These are phyloP conservation scores for Rhagologus leucostigma DNA, from an alignment of 2,113 vertebrate genomes.

Conservation along the genomic window DNA sequence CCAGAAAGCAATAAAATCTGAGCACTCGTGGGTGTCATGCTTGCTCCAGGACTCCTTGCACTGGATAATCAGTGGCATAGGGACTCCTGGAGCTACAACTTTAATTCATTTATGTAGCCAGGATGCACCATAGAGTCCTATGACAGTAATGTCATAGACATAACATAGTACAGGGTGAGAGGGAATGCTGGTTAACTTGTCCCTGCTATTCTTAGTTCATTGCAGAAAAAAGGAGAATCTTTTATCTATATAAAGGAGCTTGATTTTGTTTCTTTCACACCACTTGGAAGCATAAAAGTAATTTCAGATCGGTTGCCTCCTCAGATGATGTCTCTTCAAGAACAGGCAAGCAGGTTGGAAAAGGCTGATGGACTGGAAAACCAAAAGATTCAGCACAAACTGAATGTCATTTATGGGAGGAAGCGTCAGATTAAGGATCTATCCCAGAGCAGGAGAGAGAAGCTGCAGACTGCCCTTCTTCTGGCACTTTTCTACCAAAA, in stretches of 20 bases:
- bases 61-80: not conserved
- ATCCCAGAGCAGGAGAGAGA: conserved; percentile 67
- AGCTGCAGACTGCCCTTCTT: conserved; percentile 75
- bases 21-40: not conserved
- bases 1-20: not conserved
- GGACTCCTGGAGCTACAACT: not conserved
- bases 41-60: not conserved
- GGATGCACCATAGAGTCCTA: not conserved
- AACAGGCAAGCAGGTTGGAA: conserved; percentile 70
- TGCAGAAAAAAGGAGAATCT: not conserved
- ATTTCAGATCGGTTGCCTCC: not conserved
- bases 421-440: conserved; percentile 74
- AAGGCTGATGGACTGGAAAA: conserved; percentile 56
- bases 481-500: conserved; percentile 76
- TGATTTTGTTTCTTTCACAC: not conserved
- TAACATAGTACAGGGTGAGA: not conserved
- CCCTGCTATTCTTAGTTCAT: not conserved
- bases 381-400: conserved; percentile 57
- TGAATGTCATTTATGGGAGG: conserved; percentile 61
- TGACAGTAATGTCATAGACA: not conserved
- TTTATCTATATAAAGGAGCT: not conserved
- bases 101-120: not conserved
- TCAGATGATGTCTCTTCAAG: conserved; percentile 78
- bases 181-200: not conserved
- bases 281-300: not conserved